Conservation (phyloP, 2,888 invertebrate genomes). For the Meganola albula region DNA sequence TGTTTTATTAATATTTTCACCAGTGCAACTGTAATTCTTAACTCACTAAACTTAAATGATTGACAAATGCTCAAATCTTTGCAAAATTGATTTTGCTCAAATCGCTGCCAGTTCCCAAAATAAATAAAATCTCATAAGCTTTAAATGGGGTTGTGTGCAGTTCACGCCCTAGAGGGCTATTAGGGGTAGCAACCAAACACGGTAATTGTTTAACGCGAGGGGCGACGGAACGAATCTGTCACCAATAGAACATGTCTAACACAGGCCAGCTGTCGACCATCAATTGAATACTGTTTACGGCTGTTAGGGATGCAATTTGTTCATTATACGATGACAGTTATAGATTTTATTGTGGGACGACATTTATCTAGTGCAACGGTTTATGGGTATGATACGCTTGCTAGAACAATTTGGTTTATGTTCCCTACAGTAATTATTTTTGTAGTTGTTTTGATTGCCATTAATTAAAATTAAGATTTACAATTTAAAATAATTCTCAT, state of each 20-base stretch:
- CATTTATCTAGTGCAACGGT: slow-evolving; percentile 22
- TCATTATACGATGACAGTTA: slow-evolving; percentile 68
- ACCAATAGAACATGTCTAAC: slow-evolving; percentile 47
- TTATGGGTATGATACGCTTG: slow-evolving; percentile 4
- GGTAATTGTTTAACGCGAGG: slow-evolving; percentile 42
- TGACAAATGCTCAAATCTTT: no score
- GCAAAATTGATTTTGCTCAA: slow-evolving; percentile 5
- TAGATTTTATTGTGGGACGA: slow-evolving; percentile 46
- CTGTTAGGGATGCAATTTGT: slow-evolving; percentile 66
- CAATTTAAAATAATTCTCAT: no score
- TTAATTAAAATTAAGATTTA: no score
- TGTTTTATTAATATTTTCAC: no score
- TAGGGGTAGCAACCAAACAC: slow-evolving; percentile 42
- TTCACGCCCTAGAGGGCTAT: slow-evolving; percentile 52
- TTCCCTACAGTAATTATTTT: no score
- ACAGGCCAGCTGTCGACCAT: slow-evolving; percentile 57
- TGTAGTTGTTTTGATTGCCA: no score
- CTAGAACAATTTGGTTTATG: no score
- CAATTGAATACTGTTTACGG: slow-evolving; percentile 68
- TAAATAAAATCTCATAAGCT: slow-evolving; percentile 39
- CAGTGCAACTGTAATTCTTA: no score
- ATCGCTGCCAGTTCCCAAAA: slow-evolving; percentile 17
- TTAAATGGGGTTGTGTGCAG: slow-evolving; percentile 34
- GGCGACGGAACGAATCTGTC: slow-evolving; percentile 64
- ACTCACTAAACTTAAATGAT: no score